Conservation (phyloP, 2,888 invertebrate species). For the Marasmarcha lunaedactyla region DNA sequence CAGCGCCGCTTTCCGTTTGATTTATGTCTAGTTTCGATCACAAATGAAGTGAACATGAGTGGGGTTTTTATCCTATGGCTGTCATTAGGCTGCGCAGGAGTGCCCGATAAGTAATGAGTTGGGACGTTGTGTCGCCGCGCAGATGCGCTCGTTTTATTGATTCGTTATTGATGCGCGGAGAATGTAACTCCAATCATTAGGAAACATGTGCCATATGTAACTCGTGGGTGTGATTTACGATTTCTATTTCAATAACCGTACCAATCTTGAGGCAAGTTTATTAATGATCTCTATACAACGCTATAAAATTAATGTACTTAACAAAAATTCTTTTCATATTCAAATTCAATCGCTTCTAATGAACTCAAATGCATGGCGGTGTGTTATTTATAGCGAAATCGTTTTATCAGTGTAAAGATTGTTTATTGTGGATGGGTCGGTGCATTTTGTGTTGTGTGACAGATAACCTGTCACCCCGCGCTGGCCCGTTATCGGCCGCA, state of each 20-base stretch:
- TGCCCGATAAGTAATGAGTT: conserved; percentile 40
- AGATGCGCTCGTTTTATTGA: conserved; percentile 40
- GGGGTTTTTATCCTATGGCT: conserved; percentile 4
- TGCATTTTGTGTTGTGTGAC: neutral
- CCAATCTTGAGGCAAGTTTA: too few species aligned
- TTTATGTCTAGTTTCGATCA: conserved; percentile 31
- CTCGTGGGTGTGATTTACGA: neutral
- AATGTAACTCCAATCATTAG: neutral
- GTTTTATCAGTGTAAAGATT: too few species aligned
- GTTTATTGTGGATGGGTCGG: too few species aligned
- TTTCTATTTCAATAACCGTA: neutral
- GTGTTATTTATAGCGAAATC: too few species aligned
- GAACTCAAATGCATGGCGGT: too few species aligned
- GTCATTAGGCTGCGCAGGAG: conserved; percentile 7
- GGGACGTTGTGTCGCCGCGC: conserved; percentile 17
- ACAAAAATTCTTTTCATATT: neutral
- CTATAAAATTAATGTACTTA: neutral
- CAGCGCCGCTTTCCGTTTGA: conserved; percentile 35
- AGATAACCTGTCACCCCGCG: neutral
- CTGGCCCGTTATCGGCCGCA: neutral
- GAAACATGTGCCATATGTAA: neutral
- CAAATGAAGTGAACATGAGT: conserved; percentile 1
- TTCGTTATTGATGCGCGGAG: conserved; percentile 26
- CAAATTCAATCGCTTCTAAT: too few species aligned
- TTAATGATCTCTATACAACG: neutral